Conservation (phyloP, 2,797 vertebrate genomes). For the Peromyscus melanophrys region DNA sequence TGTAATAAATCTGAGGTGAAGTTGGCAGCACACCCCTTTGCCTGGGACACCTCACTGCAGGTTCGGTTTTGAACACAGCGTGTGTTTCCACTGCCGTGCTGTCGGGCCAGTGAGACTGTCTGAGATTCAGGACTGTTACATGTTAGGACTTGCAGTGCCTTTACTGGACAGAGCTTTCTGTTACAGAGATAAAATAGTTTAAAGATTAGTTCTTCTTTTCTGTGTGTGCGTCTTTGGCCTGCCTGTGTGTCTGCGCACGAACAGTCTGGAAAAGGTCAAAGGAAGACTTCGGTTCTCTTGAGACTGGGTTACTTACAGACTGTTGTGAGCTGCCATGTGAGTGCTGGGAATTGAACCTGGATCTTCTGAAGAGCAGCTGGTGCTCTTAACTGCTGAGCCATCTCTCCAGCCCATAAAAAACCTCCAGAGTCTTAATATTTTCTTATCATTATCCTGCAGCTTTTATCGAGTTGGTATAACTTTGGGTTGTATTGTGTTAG, state of each 20-base stretch:
- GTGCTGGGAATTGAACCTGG: not conserved
- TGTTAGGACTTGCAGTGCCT: not conserved
- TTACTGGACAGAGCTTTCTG: not conserved
- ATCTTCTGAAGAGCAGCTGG: too few species aligned
- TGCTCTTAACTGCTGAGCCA: too few species aligned
- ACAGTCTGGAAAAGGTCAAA: too few species aligned
- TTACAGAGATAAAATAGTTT: not conserved
- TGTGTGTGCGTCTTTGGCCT: too few species aligned
- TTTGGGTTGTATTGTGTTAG: not conserved
- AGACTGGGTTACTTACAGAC: too few species aligned
- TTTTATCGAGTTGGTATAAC: not conserved
- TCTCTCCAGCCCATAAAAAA: too few species aligned
- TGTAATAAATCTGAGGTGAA: not conserved
- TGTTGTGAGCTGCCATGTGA: not conserved
- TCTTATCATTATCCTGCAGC: not conserved
- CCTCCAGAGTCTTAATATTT: not conserved
- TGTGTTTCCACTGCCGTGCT: not conserved
- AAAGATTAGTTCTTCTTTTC: not conserved
- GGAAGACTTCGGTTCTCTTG: too few species aligned
- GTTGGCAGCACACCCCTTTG: not conserved
- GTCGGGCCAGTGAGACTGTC: not conserved
- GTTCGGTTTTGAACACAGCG: not conserved
- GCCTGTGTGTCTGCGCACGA: too few species aligned
- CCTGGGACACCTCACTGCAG: not conserved
- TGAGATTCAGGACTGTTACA: not conserved